Percentiles rank a stretch among this genome's conserved stretches.
Conservation (phyloP, 2,113 vertebrate genomes). For the Phaethornis superciliosus region DNA sequence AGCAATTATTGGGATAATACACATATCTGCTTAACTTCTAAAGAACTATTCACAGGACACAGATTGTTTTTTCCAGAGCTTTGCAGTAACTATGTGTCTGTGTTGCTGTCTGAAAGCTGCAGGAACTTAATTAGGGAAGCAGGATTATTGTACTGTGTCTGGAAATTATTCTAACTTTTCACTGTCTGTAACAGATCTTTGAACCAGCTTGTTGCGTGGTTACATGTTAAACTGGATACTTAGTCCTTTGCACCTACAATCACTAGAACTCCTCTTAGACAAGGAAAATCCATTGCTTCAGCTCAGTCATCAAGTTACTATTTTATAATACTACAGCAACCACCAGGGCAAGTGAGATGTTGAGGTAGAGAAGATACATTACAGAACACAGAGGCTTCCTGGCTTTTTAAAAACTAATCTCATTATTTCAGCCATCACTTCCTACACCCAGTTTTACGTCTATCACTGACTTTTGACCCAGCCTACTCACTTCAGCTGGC, state of each 20-base stretch:
- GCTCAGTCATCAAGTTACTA: not conserved
- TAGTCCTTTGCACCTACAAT: conserved; percentile 4
- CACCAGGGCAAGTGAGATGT: not conserved
- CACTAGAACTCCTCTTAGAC: not conserved
- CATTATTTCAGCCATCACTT: not conserved
- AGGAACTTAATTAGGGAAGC: not conserved
- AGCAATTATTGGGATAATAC: not conserved
- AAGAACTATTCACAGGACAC: not conserved
- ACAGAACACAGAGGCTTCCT: not conserved
- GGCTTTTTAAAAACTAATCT: not conserved
- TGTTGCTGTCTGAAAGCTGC: not conserved
- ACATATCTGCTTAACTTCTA: not conserved
- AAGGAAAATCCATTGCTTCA: not conserved
- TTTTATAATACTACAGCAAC: conserved; percentile 7
- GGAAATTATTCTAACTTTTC: conserved; percentile 18
- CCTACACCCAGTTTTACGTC: not conserved
- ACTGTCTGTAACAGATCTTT: not conserved
- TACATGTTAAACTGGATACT: not conserved
- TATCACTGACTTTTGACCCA: not conserved
- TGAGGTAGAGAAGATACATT: not conserved
- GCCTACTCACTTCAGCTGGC: not conserved
- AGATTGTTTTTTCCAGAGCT: not conserved
- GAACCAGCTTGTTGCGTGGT: not conserved
- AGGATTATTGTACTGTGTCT: not conserved
- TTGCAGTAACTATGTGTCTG: not conserved